Base-by-base conservation (phyloP, 1,140 invertebrate genomes). In the Lucilia cuprina region DNA sequence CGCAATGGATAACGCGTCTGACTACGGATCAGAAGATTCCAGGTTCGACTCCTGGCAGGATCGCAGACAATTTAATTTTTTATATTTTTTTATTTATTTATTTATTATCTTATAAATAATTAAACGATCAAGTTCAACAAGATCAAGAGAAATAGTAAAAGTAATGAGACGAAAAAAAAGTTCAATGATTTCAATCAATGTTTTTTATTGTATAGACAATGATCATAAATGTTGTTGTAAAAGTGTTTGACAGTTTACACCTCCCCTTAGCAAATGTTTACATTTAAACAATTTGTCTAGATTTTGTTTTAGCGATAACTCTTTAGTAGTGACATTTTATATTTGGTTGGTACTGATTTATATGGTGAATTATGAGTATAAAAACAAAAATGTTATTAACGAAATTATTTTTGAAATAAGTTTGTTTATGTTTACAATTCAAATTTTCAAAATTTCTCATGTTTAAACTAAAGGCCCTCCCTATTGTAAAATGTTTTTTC, bases 1-100 rank as follows among this genome's bases (percentile, higher is more conserved):
- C 93, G 93, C 93, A 94, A 94, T 92, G 93, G 93, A 94, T 94
- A 94, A 94, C 93, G 93, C 93, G 93, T 93, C 93, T 91, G 93
- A 94, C 93, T 94, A 94, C 93, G 93, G 93, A 94, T 94, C 93
- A 94, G 93, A 94, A 94, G 93, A 94, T 94, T 94, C 93, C 93
- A 94, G 93, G 93, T 94, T 94, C 93, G 93, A 94, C 93, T 94
- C 93, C 93, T 94, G 93, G 93, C 93, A 93, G 92, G 93, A 93
- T 94, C 93, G 93, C 30, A 82, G 10, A 2, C 10, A 41, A 41
- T 60, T 65, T n/a, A n/a, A n/a, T 78, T 70, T 70, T 70, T 70
- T 70, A 5, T 70, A 70, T 70, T 25, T 70, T 7, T 12, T 25
- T 70, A 10, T 12, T 2, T 5, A 7, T 65, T 65, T n/a, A 19